Evolutionary conservation across 1,140 invertebrate genomes (phyloP), one percentile per base, ranked within the genome.

Genomic region (Drosophila obscura): DNA sequence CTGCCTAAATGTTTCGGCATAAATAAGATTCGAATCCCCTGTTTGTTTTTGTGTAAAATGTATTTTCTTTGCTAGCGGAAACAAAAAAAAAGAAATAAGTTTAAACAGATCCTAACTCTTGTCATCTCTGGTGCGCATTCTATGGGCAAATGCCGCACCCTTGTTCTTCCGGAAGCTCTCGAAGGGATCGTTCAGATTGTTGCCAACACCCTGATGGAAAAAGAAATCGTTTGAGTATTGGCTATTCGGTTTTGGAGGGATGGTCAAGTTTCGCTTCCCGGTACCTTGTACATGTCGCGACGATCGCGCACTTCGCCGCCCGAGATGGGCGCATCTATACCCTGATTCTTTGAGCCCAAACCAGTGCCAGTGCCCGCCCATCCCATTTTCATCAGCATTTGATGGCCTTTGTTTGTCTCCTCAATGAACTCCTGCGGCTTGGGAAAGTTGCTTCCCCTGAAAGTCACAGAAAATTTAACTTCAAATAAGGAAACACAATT

Each of bases 101-200:
- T 16, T 16, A 39, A 39, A 39, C 48, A 52, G 49, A 22, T 63
- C 52, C 55, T 91, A 91, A 84, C 84, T 90, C 65, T 91, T 91
- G 52, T 98, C 97, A 76, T 98, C 95, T 91, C 97, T 94, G 22
- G 97, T 96, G 92, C 97, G 97, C 97, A 99, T 99, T 83, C 98
- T 94, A 59, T 97, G 97, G 60, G 99, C 98, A 93, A 99, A 99
- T 49, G 97, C 97, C 84, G 98, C 97, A 51, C 97, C 97, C 93
- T 98, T 99, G 91, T 96, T 98, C 92, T 99, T 99, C 61, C 98
- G 94, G 93, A 99, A 99, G 91, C 97, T 97, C 93, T 99, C 98
- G 91, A 98, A 99, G 0, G 98, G 98, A 93, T 98, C 97, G 89
- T 97, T 97, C 63, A 98, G 93, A 91, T 96, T 97, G 61, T 97